Evolutionary conservation across 2,797 vertebrate species (phyloP), one percentile per base, ranked within the genome.

Genomic region (Mormyrus proboscirostris): DNA sequence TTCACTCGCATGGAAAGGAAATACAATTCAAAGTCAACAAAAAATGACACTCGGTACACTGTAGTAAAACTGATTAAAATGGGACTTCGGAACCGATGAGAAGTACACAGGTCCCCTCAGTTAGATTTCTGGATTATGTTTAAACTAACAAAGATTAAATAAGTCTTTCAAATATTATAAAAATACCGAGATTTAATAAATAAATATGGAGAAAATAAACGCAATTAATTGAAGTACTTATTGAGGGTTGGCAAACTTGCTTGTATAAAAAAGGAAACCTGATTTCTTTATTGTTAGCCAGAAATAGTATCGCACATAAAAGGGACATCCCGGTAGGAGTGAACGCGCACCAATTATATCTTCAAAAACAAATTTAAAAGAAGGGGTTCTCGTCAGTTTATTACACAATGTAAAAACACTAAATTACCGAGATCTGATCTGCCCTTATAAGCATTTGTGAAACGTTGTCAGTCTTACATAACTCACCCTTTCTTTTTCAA

Each of bases 401-500:
- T 47, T 79, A 79, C 10, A 25, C 49, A 51, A 49, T 25, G 82
- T 51, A 22, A 69, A 87, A 73, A 73, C 12, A 73, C 82, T 82
- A 79, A 29, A 89, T 7, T 16, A 25, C 4, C 29, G 83, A 86
- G 50, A 44, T 86, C 16, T 73, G 62, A 65, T 86, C 57, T 73
- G 44, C 22, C 44, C 38, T n/a, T 7, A 59, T 50, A 41, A 59
- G 49, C 41, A 33, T 89, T 16, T 62, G 14, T 9, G 22, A 51
- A 87, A 87, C 85, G 3, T 41, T 33, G 33, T 3, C 73, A n/a
- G 53, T 73, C 65, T 73, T 16, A 38, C 29, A 73, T 38, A 73
- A 87, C 96, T 95, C 94, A 96, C 96, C 94, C 96, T 96, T 92
- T 97, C 96, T 91, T 97, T 97, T 93, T 97, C 96, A 93, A 97